Percentiles rank a stretch among this genome's conserved stretches.
Evolutionary conservation across 2,797 vertebrate species (phyloP).

Genomic region (Oophaga sylvatica): DNA sequence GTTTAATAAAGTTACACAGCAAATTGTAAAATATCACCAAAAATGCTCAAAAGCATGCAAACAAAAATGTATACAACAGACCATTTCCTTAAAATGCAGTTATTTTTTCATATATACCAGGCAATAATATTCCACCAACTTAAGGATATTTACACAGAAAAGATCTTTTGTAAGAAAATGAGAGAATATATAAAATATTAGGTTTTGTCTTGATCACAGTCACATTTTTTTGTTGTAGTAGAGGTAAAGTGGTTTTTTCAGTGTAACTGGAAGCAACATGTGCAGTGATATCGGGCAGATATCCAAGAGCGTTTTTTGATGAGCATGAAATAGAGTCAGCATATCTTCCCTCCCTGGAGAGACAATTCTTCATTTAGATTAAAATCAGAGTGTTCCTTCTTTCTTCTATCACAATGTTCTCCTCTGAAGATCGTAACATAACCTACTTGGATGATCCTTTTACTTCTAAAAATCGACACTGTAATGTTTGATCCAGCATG

Average conservation of each 20-base stretch:
- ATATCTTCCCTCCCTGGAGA: not conserved
- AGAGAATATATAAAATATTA: not conserved
- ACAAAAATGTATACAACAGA: not conserved
- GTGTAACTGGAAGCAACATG: constrained; percentile 1
- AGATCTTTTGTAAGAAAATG: constrained; percentile 37
- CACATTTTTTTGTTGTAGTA: not conserved
- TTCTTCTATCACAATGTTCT: not conserved
- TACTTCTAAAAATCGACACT: not conserved
- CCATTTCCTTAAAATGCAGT: no score
- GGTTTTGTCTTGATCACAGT: not conserved
- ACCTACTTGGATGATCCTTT: not conserved
- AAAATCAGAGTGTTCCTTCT: constrained; percentile 1
- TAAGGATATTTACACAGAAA: constrained; percentile 32
- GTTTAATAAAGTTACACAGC: not conserved
- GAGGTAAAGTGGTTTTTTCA: constrained; percentile 7
- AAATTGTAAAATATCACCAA: not conserved
- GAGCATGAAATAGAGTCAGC: constrained; percentile 23
- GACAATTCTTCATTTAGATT: constrained; percentile 1
- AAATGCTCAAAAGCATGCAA: not conserved
- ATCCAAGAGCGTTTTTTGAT: constrained; percentile 3
- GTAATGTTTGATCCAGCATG: not conserved
- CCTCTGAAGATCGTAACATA: not conserved
- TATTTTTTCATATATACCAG: not conserved
- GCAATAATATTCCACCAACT: not conserved
- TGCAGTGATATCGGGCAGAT: constrained; percentile 5